A percentile compares a stretch with the other conserved stretches of the same genome.
These are phyloP conservation scores for Masnerella sp. DNA, from an alignment of 2,888 invertebrate species.

Conservation along the genomic window DNA sequence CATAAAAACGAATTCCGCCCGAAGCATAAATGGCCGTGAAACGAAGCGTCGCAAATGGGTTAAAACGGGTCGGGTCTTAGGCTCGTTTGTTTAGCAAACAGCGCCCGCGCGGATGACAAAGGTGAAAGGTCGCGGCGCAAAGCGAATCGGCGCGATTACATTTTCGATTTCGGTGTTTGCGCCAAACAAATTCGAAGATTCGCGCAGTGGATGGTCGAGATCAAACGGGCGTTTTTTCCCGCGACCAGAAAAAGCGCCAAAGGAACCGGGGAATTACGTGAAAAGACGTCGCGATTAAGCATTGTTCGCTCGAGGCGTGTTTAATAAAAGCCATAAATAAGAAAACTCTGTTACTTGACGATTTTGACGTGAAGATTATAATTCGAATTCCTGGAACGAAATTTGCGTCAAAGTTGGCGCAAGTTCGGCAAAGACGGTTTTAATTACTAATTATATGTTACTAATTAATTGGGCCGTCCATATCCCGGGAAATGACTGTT, in stretches of 20 bases:
- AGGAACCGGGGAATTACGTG: conserved; percentile 56
- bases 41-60: conserved; percentile 14
- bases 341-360: too few species aligned
- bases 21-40: conserved; percentile 12
- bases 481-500: conserved; percentile 19
- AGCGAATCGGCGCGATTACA: conserved; percentile 40
- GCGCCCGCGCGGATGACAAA: conserved; percentile 18
- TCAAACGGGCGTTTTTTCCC: conserved; percentile 62
- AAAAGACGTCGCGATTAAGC: conserved; percentile 65
- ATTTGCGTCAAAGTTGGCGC: conserved; percentile 14
- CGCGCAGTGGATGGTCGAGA: conserved; percentile 57
- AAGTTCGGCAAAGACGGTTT: conserved; percentile 8
- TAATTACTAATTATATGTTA: conserved; percentile 24
- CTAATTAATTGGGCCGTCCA: conserved; percentile 24
- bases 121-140: conserved; percentile 34
- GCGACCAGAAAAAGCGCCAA: neutral
- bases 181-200: conserved; percentile 62
- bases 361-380: too few species aligned
- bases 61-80: conserved; percentile 8
- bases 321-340: conserved; percentile 36
- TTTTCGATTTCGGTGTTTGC: conserved; percentile 38
- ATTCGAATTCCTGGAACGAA: too few species aligned
- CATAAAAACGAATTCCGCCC: neutral
- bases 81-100: conserved; percentile 35
- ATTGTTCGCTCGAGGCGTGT: conserved; percentile 62